Base-by-base conservation (phyloP, 2,113 vertebrate genomes). In the Chunga burmeisteri region DNA sequence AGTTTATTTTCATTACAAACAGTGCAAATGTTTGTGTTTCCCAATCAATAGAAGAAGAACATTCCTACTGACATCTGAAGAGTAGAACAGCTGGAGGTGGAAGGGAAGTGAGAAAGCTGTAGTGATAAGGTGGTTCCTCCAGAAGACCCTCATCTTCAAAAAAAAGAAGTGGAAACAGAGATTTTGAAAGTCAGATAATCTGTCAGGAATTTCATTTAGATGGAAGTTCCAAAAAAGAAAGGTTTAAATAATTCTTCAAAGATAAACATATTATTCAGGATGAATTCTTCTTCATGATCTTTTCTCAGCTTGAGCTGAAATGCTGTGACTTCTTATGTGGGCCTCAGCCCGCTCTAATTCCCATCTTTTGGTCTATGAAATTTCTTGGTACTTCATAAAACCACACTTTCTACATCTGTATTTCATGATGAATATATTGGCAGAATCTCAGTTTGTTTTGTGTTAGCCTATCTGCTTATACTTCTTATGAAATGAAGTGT, bases 391-490 rank as follows among this genome's bases (percentile, higher is more conserved):
- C 27, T 66, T 87, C 34, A 63, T 16, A 46, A 93, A 71, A 9
- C 11, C 0, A 0, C 3, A 0, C 84, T 78, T 84, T 74, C 15
- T n/a, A 59, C 4, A 1, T 13, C 47, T 59, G 32, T 17, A 40
- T 86, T 82, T 92, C 21, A 34, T 63, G 26, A 62, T 2, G 2
- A 40, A 67, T 13, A 7, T 49, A 49, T 38, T 73, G 46, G 16
- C 49, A 80, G 58, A 93, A 90, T 73, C 25, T 47, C 15, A 63
- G 4, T 49, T 53, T 81, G 10, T 34, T 88, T 71, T 71, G 29
- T 50, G 34, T 61, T 65, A 90, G 46, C 17, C 42, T 90, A 26
- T 52, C 27, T 72, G 56, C 65, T 85, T 85, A 47, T n/a, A 65
- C 5, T 75, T 63, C 11, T 36, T 63, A 52, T 16, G 10, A 89